Evolutionary conservation across 2,113 vertebrate species (phyloP), one percentile per base, ranked within the genome.

Genomic region (Morone chrysops): DNA sequence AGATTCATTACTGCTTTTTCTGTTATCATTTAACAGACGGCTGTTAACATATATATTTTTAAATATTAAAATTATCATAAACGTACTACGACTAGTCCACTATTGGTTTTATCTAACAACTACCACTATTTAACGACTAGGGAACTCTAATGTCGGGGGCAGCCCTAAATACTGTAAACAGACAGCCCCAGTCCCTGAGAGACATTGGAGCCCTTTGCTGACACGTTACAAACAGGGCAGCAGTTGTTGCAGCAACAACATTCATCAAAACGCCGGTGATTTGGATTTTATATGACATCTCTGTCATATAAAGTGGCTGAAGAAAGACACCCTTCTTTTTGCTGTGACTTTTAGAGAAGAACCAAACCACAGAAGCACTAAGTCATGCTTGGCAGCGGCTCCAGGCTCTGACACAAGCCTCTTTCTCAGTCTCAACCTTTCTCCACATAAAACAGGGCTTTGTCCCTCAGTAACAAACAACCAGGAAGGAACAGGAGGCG

Each of bases 401-500:
- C 68, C 78, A 38, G 67, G 51, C 81, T 89, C 72, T 48, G 65
- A 91, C 90, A 93, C 90, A 94, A 88, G 75, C 87, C 88, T 78
- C 83, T 84, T 83, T 92, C 82, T 92, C 83, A 89, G 70, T 31
- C 66, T 78, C 84, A 85, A 83, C 78, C 81, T 93, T 89, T 87
- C 78, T 81, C 65, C 61, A 76, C 90, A 92, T 90, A 84, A 93
- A 94, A 90, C 91, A 88, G 62, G 76, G 69, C 93, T 94, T 94
- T 95, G 94, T 95, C 70, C 71, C 69, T 38, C 75, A 81, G 90
- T 82, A 81, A 90, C 87, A 94, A 93, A 93, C 91, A 82, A 73
- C 83, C 86, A 81, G 87, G 85, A 91, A 81, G 82, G 91, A 91
- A 93, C 89, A 92, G 83, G 67, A 85, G 88, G 90, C 80, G 80